A percentile compares a stretch with the other conserved stretches of the same genome.
These are phyloP conservation scores for Vipera latastei DNA, from an alignment of 2,797 vertebrate genomes.

Conservation along the genomic window DNA sequence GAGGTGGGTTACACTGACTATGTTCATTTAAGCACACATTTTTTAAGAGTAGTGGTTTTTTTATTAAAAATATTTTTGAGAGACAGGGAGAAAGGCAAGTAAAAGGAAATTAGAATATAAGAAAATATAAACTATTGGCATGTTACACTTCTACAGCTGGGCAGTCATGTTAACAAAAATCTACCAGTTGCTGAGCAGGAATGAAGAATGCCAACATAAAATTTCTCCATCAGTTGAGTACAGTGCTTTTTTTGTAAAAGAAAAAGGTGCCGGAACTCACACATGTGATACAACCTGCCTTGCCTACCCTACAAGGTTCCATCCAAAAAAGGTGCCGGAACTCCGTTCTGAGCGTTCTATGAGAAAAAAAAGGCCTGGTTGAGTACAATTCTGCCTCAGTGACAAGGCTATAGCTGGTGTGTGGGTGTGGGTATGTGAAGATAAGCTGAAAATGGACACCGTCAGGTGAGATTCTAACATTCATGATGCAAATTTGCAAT, in stretches of 20 bases:
- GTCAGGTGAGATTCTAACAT: background rate
- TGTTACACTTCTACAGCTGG: conserved; percentile 25
- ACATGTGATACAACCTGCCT: too few species aligned
- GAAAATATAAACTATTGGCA: background rate
- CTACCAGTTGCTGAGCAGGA: background rate
- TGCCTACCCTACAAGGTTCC: too few species aligned
- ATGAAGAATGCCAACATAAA: background rate
- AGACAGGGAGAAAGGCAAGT: background rate
- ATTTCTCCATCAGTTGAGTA: background rate
- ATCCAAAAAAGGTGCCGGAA: too few species aligned
- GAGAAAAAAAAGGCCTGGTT: background rate
- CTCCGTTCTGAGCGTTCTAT: too few species aligned
- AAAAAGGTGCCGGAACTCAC: too few species aligned
- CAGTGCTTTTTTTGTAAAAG: too few species aligned
- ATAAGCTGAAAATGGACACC: background rate
- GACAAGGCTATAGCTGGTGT: background rate
- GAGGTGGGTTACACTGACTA: conserved; percentile 37
- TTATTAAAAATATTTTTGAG: background rate
- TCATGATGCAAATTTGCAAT: background rate
- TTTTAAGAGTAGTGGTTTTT: conserved; percentile 30
- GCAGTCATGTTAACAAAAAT: background rate
- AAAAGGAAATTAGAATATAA: background rate
- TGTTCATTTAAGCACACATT: conserved; percentile 46
- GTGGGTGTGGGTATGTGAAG: background rate
- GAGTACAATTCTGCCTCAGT: background rate